A percentile compares a stretch with the other conserved stretches of the same genome.
These are phyloP conservation scores for Kryptolebias ocellatus DNA, from an alignment of 2,797 vertebrate species.

Conservation along the genomic window DNA sequence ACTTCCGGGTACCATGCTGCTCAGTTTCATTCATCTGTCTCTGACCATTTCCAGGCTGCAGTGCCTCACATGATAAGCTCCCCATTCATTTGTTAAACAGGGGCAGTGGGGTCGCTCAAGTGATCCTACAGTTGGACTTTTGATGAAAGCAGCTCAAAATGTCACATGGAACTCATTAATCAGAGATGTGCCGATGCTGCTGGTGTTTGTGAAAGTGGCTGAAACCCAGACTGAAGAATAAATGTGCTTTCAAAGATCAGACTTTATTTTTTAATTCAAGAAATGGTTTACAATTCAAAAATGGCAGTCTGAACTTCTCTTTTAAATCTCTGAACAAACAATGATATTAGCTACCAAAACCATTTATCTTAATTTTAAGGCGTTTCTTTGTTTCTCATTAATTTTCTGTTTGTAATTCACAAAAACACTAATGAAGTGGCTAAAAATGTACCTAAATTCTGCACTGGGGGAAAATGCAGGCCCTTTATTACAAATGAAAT, in stretches of 20 bases:
- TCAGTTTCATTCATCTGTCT: conserved; percentile 34
- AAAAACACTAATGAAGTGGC: too few relatives aligned
- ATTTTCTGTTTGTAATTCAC: too few relatives aligned
- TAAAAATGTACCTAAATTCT: too few relatives aligned
- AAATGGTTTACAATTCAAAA: conserved; percentile 32
- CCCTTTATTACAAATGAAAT: too few relatives aligned
- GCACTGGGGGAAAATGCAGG: too few relatives aligned
- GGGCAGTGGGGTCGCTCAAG: conserved; percentile 47
- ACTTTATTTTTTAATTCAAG: conserved; percentile 34
- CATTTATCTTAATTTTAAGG: background rate
- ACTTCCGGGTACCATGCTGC: conserved; percentile 51
- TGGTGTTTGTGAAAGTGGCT: conserved; percentile 52
- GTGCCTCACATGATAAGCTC: conserved; percentile 66
- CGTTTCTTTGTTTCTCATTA: background rate
- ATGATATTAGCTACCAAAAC: conserved; percentile 15
- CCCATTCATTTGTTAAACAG: conserved; percentile 77
- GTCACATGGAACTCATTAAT: conserved; percentile 77
- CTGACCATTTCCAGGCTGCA: conserved; percentile 54
- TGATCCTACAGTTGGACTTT: conserved; percentile 68
- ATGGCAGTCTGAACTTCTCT: conserved; percentile 16
- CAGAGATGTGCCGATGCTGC: conserved; percentile 62
- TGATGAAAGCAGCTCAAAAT: conserved; percentile 65
- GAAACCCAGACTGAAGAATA: conserved; percentile 69
- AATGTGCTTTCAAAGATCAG: conserved; percentile 64
- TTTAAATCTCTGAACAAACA: background rate